A percentile compares a stretch with the other conserved stretches of the same genome.
phyloP scores from a whole-genome alignment of 1,140 invertebrate species.

The Apocrypta bakeri region DNA sequence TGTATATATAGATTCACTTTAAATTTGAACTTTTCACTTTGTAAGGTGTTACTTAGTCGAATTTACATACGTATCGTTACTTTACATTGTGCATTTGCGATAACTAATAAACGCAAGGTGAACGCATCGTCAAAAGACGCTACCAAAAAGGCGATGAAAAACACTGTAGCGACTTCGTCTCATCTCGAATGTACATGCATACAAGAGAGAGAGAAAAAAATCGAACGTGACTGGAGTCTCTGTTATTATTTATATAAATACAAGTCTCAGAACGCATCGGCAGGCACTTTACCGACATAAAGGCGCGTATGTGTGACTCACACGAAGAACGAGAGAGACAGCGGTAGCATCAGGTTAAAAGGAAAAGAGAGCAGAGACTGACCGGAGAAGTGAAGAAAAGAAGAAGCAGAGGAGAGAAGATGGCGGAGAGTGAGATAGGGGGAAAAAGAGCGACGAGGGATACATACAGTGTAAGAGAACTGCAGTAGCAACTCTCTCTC shows the following conservation, averaged over 20 bases:
- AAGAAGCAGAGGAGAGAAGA: constrained; percentile 34
- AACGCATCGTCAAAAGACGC: too few relatives aligned
- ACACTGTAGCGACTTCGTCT: too few relatives aligned
- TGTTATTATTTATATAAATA: background rate
- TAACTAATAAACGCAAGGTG: too few relatives aligned
- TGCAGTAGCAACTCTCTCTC: constrained; percentile 44
- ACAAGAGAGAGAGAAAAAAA: constrained; percentile 35
- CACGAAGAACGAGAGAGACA: background rate
- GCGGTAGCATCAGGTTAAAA: background rate
- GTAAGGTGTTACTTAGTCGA: too few relatives aligned
- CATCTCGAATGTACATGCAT: too few relatives aligned
- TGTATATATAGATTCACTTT: too few relatives aligned
- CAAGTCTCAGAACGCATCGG: background rate
- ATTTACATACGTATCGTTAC: too few relatives aligned
- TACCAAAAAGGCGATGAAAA: too few relatives aligned
- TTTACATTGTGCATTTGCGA: too few relatives aligned
- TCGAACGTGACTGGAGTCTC: background rate
- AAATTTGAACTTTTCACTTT: too few relatives aligned
- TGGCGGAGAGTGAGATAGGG: background rate
- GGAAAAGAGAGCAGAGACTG: constrained; percentile 21
- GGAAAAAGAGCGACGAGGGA: background rate
- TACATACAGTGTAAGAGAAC: background rate
- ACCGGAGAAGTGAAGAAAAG: constrained; percentile 18
- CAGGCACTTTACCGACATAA: background rate
- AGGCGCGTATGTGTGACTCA: background rate